Evolutionary conservation across 2,797 vertebrate species (phyloP).

Genomic region (Emys orbicularis): DNA sequence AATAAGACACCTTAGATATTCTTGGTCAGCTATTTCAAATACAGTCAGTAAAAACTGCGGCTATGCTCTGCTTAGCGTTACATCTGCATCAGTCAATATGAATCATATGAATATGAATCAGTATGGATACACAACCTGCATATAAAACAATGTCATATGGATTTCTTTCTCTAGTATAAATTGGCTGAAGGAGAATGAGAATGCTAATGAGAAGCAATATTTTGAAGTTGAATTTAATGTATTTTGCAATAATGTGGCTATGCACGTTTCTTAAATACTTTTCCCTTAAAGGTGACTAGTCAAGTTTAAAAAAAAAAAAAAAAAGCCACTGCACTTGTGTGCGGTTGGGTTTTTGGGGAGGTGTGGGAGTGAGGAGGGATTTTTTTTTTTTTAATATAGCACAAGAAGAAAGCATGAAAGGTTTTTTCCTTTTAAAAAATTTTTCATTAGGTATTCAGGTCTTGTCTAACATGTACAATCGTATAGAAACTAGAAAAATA

Average conservation of each 20-base stretch:
- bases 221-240: conserved; percentile 25
- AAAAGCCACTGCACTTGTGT: not conserved
- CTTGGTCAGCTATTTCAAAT: conserved; percentile 6
- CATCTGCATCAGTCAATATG: not conserved
- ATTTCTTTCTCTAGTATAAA: fast-evolving
- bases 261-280: not conserved
- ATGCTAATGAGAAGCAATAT: not conserved
- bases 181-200: not conserved
- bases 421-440: not conserved
- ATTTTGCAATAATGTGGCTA: conserved; percentile 33
- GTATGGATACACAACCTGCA: not conserved
- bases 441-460: not conserved
- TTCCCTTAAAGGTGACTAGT: not conserved
- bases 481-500: not conserved
- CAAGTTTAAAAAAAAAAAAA: not conserved
- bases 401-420: not conserved
- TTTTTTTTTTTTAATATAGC: fast-evolving
- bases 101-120: not conserved
- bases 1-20: not conserved
- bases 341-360: not conserved
- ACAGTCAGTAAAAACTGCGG: conserved; percentile 21
- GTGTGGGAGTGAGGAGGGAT: not conserved
- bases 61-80: not conserved
- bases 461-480: not conserved
- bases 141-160: not conserved